Conservation (phyloP, 2,113 vertebrate species). For the Engraulis encrasicolus region DNA sequence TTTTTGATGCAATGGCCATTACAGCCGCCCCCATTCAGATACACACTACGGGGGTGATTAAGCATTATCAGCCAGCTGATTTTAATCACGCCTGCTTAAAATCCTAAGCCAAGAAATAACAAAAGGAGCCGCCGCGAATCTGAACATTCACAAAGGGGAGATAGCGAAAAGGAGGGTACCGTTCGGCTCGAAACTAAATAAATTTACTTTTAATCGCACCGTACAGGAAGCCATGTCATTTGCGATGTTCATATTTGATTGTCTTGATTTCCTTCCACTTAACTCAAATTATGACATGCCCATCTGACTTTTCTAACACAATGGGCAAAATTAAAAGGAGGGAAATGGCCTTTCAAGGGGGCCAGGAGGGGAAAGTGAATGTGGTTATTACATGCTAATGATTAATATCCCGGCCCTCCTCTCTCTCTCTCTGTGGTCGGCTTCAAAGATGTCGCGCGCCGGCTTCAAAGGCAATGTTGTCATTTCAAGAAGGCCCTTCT, state of each 20-base stretch:
- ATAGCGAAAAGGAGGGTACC: constrained; percentile 79
- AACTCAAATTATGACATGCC: constrained; percentile 83
- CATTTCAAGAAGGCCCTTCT: constrained; percentile 55
- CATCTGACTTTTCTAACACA: constrained; percentile 80
- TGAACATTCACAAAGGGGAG: constrained; percentile 74
- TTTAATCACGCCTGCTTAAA: constrained; percentile 77
- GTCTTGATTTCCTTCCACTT: constrained; percentile 78
- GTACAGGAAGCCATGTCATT: constrained; percentile 80
- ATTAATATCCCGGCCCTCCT: constrained; percentile 78
- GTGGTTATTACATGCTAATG: constrained; percentile 73
- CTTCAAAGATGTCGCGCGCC: constrained; percentile 40
- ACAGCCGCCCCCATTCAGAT: constrained; percentile 74
- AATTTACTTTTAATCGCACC: constrained; percentile 81
- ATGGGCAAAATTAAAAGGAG: constrained; percentile 80
- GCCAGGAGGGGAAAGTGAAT: constrained; percentile 78
- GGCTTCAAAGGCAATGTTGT: constrained; percentile 68
- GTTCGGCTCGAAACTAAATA: constrained; percentile 78
- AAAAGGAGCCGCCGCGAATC: constrained; percentile 72
- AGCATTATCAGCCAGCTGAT: constrained; percentile 79
- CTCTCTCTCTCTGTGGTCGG: constrained; percentile 46
- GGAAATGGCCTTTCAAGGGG: constrained; percentile 79
- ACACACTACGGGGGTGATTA: constrained; percentile 73
- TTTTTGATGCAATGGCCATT: constrained; percentile 72
- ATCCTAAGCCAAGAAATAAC: constrained; percentile 76
- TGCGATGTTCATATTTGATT: constrained; percentile 79